These are phyloP conservation scores for Heliconius cydno DNA, from an alignment of 2,888 invertebrate genomes.

Conservation along the genomic window DNA sequence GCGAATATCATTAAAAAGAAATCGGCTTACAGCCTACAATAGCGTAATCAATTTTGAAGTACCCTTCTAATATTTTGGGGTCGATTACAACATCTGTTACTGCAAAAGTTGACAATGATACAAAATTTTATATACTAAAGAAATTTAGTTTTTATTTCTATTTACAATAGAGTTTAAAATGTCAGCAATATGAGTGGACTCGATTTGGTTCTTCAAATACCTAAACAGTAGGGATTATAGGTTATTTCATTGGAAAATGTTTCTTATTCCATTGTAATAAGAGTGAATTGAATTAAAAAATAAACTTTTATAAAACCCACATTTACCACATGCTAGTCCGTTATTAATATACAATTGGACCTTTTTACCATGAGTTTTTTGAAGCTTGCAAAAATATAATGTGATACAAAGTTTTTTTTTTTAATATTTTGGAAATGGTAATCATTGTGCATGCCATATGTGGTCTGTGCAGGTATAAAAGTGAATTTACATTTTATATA, in stretches of 20 bases:
- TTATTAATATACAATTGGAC: slow-evolving; percentile 55
- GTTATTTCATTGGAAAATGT: slow-evolving; percentile 30
- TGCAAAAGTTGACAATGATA: slow-evolving; percentile 51
- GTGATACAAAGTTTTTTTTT: slow-evolving; percentile 28
- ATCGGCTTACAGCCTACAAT: slow-evolving; percentile 75
- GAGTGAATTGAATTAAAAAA: slow-evolving; percentile 27
- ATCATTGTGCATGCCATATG: slow-evolving; percentile 4
- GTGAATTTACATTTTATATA: background rate
- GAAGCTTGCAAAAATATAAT: slow-evolving; percentile 42
- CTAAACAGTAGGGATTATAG: slow-evolving; percentile 42
- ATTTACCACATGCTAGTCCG: slow-evolving; percentile 51
- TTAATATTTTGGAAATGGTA: background rate
- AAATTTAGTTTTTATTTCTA: slow-evolving; percentile 26
- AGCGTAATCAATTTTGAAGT: slow-evolving; percentile 76
- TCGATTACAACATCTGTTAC: slow-evolving; percentile 77
- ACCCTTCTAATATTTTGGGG: slow-evolving; percentile 70
- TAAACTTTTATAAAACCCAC: slow-evolving; percentile 42
- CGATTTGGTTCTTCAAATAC: slow-evolving; percentile 54
- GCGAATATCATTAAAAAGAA: slow-evolving; percentile 74
- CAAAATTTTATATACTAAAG: background rate
- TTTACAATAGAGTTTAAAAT: slow-evolving; percentile 40
- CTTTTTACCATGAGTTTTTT: slow-evolving; percentile 43
- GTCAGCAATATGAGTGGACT: slow-evolving; percentile 26
- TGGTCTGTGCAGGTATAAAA: background rate
- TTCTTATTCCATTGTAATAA: slow-evolving; percentile 34